A percentile compares a stretch with the other conserved stretches of the same genome.
Evolutionary conservation across 2,888 invertebrate genomes (phyloP).

Genomic region (Orgyia antiqua): DNA sequence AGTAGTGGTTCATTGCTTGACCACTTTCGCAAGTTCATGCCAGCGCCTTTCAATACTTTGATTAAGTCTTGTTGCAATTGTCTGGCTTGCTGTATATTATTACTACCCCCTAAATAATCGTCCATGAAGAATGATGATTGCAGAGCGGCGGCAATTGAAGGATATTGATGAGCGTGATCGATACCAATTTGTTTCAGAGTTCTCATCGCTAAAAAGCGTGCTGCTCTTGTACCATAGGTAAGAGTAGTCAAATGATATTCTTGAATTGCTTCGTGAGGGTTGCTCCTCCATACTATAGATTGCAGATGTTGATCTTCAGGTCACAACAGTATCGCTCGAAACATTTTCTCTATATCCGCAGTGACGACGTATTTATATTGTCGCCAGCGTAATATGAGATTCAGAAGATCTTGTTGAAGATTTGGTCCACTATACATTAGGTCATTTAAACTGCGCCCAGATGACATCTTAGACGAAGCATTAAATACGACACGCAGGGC

Average conservation of each 20-base stretch:
- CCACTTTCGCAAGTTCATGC: no score
- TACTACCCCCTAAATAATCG: no score
- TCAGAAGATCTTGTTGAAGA: constrained; percentile 12
- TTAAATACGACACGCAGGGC: constrained; percentile 3
- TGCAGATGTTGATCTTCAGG: constrained; percentile 6
- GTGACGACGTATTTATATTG: constrained; percentile 9
- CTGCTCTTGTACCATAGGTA: constrained; percentile 2
- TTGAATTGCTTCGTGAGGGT: not conserved
- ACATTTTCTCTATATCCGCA: constrained; percentile 16
- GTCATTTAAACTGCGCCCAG: constrained; percentile 2
- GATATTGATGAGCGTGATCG: no score
- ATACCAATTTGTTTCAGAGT: no score
- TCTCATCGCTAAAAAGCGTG: not conserved
- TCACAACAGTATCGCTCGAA: constrained; percentile 7
- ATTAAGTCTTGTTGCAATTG: no score
- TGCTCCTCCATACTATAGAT: constrained; percentile 2
- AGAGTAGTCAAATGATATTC: constrained; percentile 1
- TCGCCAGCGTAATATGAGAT: constrained; percentile 11
- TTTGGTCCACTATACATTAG: constrained; percentile 11
- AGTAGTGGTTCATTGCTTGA: no score
- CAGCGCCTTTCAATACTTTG: no score
- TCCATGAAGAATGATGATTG: no score
- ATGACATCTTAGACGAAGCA: not conserved
- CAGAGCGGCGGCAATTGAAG: no score
- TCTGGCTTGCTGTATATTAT: no score